Base-by-base conservation (phyloP, 2,888 invertebrate genomes). In the Leptinotarsa rubiginosa region DNA sequence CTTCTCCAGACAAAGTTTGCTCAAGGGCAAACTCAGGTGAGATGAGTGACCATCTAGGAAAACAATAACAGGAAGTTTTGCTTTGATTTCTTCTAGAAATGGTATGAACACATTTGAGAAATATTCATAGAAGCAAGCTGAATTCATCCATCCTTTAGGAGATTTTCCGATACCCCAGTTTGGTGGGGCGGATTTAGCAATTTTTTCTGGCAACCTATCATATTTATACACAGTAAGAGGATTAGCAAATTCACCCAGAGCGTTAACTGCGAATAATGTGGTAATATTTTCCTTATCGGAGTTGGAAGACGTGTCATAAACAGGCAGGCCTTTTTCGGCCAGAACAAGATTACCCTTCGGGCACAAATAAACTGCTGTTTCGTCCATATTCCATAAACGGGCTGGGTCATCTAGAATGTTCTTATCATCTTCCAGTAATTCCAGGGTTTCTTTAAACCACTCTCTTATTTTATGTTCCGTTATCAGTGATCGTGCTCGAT, bases 391-490 rank as follows among this genome's bases (percentile, higher is more conserved):
- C 47, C 52, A 66, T 50, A 66, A 56, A 20, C 66, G 50, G 52
- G 65, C 47, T 66, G 71, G 71, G 18, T 72, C 59, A 47, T 65
- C 31, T 25, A 56, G 56, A 20, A 66, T 56, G 47, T 41, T 54
- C 18, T 64, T 20, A n/a, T n/a, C n/a, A n/a, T n/a, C n/a, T n/a
- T n/a, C n/a, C n/a, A n/a, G n/a, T n/a, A n/a, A n/a, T n/a, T n/a
- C n/a, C n/a, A n/a, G n/a, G n/a, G n/a, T n/a, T n/a, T n/a, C n/a
- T n/a, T n/a, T n/a, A n/a, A n/a, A n/a, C n/a, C n/a, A n/a, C n/a
- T n/a, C n/a, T n/a, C n/a, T n/a, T n/a, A n/a, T 12, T 62, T 70
- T 70, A 12, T 70, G 49, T 65, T 70, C 65, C 22, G 65, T 70
- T 65, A 70, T 49, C 13, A 64, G 64, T 20, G 64, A 50, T 56